Evolutionary conservation across 2,113 vertebrate species (phyloP), one percentile per base, ranked within the genome.

Genomic region (Smithornis capensis): DNA sequence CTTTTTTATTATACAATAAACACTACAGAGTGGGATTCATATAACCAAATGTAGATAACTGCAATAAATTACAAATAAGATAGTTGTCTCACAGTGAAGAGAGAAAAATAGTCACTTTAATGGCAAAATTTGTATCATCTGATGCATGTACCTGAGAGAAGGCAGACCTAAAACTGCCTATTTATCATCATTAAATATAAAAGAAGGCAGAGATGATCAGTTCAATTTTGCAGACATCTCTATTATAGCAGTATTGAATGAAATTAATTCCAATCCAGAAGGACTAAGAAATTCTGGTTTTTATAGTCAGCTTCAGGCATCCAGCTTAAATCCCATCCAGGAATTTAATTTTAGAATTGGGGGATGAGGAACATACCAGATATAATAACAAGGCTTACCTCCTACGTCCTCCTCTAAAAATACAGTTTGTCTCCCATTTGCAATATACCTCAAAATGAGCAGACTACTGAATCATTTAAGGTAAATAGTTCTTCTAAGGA

Each of bases 361-460:
- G 23, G 42, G 59, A 77, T 81, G 38, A 94, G 57, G 86, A 97
- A 77, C 63, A 74, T 50, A 70, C 56, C 56, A 89, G 71, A 86
- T 97, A 86, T 80, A 96, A 96, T 81, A 96, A 87, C 53, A 89
- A 81, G 83, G 37, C 69, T 93, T 92, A 69, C 83, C 88, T 92
- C 85, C 92, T 92, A 95, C 94, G 56, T 93, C 40, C 40, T 95
- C 75, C 85, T 96, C 94, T 93, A 96, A 96, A 97, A 97, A 94
- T 83, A 96, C 63, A 63, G 60, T 95, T 95, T 88, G 60, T 87
- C 90, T 96, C 62, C 71, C 60, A 60, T 85, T 75, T 86, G 79
- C 71, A 88, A 55, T 86, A 81, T 83, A 86, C n/a, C 44, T 83
- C 60, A 86, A 71, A 95, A 94, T 55, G 60, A 90, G 80, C 37